Base-by-base conservation (phyloP, 2,888 invertebrate species). In the Diloba caeruleocephala region DNA sequence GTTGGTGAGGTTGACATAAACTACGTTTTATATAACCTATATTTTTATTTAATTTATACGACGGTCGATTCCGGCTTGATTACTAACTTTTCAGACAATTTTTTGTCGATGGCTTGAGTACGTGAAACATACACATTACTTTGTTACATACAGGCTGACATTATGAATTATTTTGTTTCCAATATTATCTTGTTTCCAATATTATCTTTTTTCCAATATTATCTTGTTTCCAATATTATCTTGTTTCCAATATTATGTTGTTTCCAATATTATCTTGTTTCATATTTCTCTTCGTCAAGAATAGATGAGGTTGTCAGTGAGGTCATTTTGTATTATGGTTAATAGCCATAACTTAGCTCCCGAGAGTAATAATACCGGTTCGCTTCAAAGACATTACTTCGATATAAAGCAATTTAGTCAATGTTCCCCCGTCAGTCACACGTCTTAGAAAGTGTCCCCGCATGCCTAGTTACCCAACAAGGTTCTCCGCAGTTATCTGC, bases 361-460 rank as follows among this genome's bases (percentile, higher is more conserved):
- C 55, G 8, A 7, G 52, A 32, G 66, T 53, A 60, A 58, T 70
- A 53, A 58, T 38, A 60, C 63, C 54, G 71, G 50, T 73, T 64
- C 46, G 32, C 31, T 51, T 67, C 61, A 70, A 67, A 70, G 45
- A 59, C 56, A 64, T 64, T 74, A 74, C 51, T 71, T 71, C 54
- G 70, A 70, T 76, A 73, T 79, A 71, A 76, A 76, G 78, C 62
- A 77, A 80, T 81, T 79, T 74, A 65, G 75, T 59, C 62, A 73
- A 75, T 76, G 76, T 75, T 68, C 57, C 56, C 56, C 42, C 67
- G 70, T 72, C 68, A 62, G 70, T 75, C 74, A 74, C 68, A 69
- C 59, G 75, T 78, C 78, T 78, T 65, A 59, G 76, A 65, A 71
- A 78, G 76, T 79, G 78, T 80, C 76, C 74, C 73, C 71, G 70